Evolutionary conservation across 2,888 invertebrate genomes (phyloP).

Genomic region (Byasa hedistus): DNA sequence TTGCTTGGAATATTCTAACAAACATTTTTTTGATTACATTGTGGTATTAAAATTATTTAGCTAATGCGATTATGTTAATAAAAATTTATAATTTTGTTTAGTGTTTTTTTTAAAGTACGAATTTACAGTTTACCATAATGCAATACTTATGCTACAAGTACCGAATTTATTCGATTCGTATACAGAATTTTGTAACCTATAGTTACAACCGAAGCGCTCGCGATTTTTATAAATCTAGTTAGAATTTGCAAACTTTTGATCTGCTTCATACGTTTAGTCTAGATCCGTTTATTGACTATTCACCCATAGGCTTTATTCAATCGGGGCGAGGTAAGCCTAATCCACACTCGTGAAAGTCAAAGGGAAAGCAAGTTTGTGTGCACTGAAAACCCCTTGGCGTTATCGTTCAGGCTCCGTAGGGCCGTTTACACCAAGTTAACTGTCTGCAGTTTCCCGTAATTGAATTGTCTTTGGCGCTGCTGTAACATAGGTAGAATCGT

Average conservation of each 20-base stretch:
- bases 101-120: too few relatives aligned
- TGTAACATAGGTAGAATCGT: not conserved
- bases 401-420: conserved; percentile 27
- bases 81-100: too few relatives aligned
- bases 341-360: conserved; percentile 64
- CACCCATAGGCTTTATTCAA: conserved; percentile 61
- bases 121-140: too few relatives aligned
- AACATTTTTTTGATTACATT: too few relatives aligned
- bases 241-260: conserved; percentile 43
- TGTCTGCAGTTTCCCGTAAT: not conserved
- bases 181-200: too few relatives aligned
- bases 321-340: conserved; percentile 56
- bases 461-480: not conserved
- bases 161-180: too few relatives aligned
- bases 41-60: too few relatives aligned
- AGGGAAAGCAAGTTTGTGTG: conserved; percentile 64
- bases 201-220: conserved; percentile 31
- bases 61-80: too few relatives aligned
- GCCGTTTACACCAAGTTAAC: conserved; percentile 12
- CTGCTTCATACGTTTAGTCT: conserved; percentile 48
- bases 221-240: conserved; percentile 38
- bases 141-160: too few relatives aligned
- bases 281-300: conserved; percentile 65
- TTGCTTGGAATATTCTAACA: too few relatives aligned
- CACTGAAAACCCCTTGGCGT: conserved; percentile 69